A percentile compares a stretch with the other conserved stretches of the same genome.
These are phyloP conservation scores for Amblyjoppa fuscipennis DNA, from an alignment of 2,888 invertebrate species.

Conservation along the genomic window DNA sequence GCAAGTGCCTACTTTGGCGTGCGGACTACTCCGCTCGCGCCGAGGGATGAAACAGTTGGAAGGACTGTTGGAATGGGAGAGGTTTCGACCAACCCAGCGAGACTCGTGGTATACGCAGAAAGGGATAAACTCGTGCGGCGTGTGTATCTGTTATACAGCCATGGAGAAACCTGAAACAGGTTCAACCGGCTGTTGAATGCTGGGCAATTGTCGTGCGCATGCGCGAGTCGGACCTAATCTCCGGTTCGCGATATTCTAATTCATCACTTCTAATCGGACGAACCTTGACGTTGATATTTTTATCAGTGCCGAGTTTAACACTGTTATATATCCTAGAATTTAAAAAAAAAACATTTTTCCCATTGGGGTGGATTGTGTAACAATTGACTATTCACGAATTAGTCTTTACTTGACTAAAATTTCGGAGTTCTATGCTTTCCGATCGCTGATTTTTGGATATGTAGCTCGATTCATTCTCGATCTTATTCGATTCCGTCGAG, in stretches of 20 bases:
- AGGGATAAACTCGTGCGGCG: constrained; percentile 52
- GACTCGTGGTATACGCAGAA: constrained; percentile 38
- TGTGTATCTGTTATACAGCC: constrained; percentile 7
- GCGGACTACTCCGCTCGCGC: constrained; percentile 37
- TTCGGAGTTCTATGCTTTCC: background rate
- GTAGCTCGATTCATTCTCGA: background rate
- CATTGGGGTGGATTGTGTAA: background rate
- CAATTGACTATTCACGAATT: constrained; percentile 2
- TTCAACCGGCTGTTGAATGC: constrained; percentile 65
- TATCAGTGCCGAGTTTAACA: background rate
- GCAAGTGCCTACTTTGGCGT: constrained; percentile 68
- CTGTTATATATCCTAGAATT: background rate
- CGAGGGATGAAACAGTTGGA: constrained; percentile 39
- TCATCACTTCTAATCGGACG: constrained; percentile 1
- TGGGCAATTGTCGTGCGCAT: constrained; percentile 42
- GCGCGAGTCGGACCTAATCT: constrained; percentile 37
- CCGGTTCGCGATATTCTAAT: background rate
- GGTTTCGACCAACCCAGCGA: constrained; percentile 45
- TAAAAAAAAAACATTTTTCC: no score
- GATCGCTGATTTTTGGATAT: constrained; percentile 1
- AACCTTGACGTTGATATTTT: background rate
- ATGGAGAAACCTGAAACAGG: constrained; percentile 38
- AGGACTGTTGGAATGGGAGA: constrained; percentile 64
- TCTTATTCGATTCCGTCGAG: background rate
- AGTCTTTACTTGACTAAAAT: background rate